Percentiles rank a stretch among this genome's conserved stretches.
Conservation (phyloP, 2,888 invertebrate species). For the Cryptocephalus primarius region DNA sequence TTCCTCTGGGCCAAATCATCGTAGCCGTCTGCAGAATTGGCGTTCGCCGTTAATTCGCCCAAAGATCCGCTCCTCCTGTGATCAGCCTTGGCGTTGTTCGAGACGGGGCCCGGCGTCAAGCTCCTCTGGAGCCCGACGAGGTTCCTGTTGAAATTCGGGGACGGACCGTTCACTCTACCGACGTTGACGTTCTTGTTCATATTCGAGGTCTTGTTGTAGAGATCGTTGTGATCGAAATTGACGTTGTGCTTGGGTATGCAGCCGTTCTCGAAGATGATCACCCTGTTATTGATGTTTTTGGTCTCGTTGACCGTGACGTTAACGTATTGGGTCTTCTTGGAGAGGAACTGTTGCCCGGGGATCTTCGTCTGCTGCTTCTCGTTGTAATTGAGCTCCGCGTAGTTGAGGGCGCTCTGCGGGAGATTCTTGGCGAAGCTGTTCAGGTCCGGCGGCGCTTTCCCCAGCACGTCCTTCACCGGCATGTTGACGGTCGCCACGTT, state of each 20-base stretch:
- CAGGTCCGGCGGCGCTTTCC: constrained; percentile 45
- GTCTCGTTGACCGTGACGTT: constrained; percentile 34
- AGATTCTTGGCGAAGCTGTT: constrained; percentile 51
- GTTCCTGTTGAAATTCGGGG: constrained; percentile 44
- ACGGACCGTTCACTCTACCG: constrained; percentile 36
- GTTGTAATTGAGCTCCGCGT: constrained; percentile 32
- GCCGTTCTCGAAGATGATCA: constrained; percentile 33
- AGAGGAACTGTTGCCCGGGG: constrained; percentile 26
- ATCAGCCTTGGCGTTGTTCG: constrained; percentile 20
- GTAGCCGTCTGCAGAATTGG: constrained; percentile 18
- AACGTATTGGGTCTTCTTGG: constrained; percentile 31
- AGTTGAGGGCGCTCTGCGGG: constrained; percentile 40
- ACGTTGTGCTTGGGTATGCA: constrained; percentile 31
- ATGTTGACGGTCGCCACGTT: constrained; percentile 70
- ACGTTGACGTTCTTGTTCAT: constrained; percentile 29
- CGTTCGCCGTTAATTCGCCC: constrained; percentile 24
- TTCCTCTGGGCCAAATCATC: constrained; percentile 23
- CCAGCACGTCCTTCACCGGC: constrained; percentile 71
- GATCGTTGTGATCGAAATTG: constrained; percentile 30
- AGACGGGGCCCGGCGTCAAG: constrained; percentile 30
- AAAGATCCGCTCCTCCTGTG: constrained; percentile 28
- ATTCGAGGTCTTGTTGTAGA: constrained; percentile 29
- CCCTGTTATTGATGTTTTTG: constrained; percentile 36
- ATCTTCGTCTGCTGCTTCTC: constrained; percentile 32
- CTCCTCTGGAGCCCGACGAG: constrained; percentile 32